Base-by-base conservation (phyloP, 2,113 vertebrate species). In the Vireo altiloquus region DNA sequence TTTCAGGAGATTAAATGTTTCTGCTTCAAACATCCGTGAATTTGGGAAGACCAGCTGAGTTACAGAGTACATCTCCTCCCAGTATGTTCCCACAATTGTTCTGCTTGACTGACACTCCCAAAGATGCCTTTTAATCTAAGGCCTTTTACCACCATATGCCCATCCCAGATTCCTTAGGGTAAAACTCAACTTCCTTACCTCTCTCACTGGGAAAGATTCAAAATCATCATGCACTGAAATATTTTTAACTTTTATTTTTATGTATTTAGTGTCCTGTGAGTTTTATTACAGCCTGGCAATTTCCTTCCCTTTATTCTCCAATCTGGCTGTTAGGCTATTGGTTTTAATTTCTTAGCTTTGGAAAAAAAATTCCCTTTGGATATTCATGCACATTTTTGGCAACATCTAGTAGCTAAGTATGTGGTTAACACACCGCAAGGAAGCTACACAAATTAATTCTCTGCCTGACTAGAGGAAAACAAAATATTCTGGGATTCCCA, bases 81-180 rank as follows among this genome's bases (percentile, higher is more conserved):
- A 59, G n/a, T 22, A 11, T 63, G 86, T 89, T 92, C 91, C 92
- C 65, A 76, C 83, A 53, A 30, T 84, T 90, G 76, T 90, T 94
- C 13, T 53, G 49, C 23, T 56, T 82, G 69, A 5, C 63, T 13
- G 89, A 64, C 92, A 52, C 84, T 91, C 78, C 81, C 84, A 39
- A 46, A 47, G 54, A 57, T 72, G 68, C 16, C 63, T 54, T 83
- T 76, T 81, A 31, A 64, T 69, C 69, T 71, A 82, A 46, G 0
- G 14, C 81, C 71, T 69, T 94, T 96, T 85, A 54, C 50, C 64
- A 31, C 37, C 21, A 7, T 10, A 33, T 50, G 49, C 74, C 64
- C 66, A 74, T 60, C 70, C 83, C 71, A 77, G 61, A 87, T 92
- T 95, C 92, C 81, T 89, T 56, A 87, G 74, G 76, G 66, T 76